Evolutionary conservation across 2,113 vertebrate species (phyloP).

Genomic region (Genyomyrus donnyi): DNA sequence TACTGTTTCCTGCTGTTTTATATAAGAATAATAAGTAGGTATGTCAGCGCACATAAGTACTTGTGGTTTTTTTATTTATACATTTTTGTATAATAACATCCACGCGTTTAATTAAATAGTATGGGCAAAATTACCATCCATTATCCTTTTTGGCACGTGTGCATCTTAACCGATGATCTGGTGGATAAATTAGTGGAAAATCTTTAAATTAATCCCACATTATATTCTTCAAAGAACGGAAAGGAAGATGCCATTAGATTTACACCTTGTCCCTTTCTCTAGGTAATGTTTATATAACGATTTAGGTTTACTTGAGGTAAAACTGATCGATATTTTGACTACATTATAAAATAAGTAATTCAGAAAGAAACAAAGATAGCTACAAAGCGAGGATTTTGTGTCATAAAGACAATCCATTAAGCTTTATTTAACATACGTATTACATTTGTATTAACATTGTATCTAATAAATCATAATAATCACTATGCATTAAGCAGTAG

Average conservation of each 20-base stretch:
- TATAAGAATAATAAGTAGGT: not conserved
- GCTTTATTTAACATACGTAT: not conserved
- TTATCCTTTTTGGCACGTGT: not conserved
- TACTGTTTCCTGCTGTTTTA: not conserved
- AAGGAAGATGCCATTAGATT: not conserved
- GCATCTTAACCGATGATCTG: not conserved
- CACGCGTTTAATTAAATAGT: not conserved
- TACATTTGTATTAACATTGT: not conserved
- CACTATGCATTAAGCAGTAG: not conserved
- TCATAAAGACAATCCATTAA: not conserved
- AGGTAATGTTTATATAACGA: not conserved
- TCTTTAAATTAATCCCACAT: not conserved
- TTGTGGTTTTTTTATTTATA: not conserved
- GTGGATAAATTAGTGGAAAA: not conserved
- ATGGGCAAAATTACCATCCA: not conserved
- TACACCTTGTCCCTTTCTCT: not conserved
- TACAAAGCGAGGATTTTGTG: not conserved
- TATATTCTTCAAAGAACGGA: not conserved
- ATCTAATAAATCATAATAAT: not conserved
- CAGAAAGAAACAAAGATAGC: not conserved
- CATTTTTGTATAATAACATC: not conserved
- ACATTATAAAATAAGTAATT: not conserved
- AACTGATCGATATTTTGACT: not conserved
- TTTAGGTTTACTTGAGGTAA: not conserved
- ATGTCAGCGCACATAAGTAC: not conserved